Base-by-base conservation (phyloP, 2,113 vertebrate genomes). In the Phrynosoma blainvillii region DNA sequence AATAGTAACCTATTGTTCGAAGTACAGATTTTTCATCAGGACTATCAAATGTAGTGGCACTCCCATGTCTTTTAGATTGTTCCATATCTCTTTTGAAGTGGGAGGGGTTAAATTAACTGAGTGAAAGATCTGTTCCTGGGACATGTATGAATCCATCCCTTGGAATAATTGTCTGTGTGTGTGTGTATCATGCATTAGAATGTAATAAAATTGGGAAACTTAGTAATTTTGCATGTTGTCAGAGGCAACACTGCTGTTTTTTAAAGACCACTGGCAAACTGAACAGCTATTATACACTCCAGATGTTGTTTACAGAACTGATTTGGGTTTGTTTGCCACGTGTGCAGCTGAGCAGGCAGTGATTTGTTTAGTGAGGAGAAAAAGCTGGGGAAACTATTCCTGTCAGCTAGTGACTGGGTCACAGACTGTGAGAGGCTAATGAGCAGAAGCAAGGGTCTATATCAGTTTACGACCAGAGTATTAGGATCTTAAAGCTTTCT, bases 231-330 rank as follows among this genome's bases (percentile, higher is more conserved):
- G 27, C 52, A 73, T 70, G 65, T 85, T 25, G 13, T 81, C 79
- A 62, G 21, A 20, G 32, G 78, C 79, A 62, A 56, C 5, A 30
- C 32, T 18, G 47, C 52, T 62, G 32, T 81, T 52, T 73, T 66
- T 54, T 40, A 40, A 71, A 73, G 66, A 27, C n/a, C 25, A 80
- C 36, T 87, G 85, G 77, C 85, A 80, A 81, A n/a, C 27, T 30
- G 52, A 74, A 65, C 23, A 18, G 68, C 79, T 81, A 40, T 54
- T 30, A 68, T 78, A 32, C 62, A 11, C 36, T 75, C 32, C 79
- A 87, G 86, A 75, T 87, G 70, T 81, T 87, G 84, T 82, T 81
- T 42, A 79, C 85, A 81, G 32, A 82, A 74, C 52, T 40, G 25
- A 81, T 87, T 25, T 75, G 71, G 32, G 27, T 82, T 82, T 59